These are phyloP conservation scores for Nesoenas mayeri DNA, from an alignment of 2,113 vertebrate genomes.

Conservation along the genomic window DNA sequence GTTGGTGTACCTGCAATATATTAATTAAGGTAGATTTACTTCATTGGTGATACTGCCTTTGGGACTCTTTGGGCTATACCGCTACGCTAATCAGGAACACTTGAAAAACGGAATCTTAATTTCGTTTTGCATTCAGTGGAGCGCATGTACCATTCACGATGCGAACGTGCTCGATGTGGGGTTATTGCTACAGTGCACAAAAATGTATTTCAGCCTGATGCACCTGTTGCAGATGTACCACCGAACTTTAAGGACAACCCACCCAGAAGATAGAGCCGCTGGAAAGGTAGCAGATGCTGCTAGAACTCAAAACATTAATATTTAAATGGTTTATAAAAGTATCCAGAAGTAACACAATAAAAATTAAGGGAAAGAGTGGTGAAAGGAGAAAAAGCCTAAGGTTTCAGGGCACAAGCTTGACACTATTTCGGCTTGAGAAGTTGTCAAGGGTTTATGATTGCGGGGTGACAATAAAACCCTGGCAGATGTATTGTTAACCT, in stretches of 20 bases:
- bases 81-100: not conserved
- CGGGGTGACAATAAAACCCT: too few relatives aligned
- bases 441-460: too few relatives aligned
- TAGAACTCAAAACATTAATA: not conserved
- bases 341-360: not conserved
- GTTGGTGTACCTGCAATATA: not conserved
- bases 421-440: not conserved
- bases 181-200: not conserved
- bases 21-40: not conserved
- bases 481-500: too few relatives aligned
- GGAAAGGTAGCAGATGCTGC: accelerated
- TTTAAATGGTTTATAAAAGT: not conserved
- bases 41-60: not conserved
- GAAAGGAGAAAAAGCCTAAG: not conserved
- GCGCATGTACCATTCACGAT: accelerated
- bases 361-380: not conserved
- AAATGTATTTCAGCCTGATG: accelerated
- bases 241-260: not conserved
- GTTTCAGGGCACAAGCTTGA: not conserved
- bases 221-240: not conserved
- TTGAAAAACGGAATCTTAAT: not conserved
- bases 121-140: not conserved
- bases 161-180: accelerated
- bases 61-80: not conserved
- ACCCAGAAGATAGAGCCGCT: not conserved